Evolutionary conservation across 2,888 invertebrate species (phyloP).

Genomic region (Uloborus plumipes): DNA sequence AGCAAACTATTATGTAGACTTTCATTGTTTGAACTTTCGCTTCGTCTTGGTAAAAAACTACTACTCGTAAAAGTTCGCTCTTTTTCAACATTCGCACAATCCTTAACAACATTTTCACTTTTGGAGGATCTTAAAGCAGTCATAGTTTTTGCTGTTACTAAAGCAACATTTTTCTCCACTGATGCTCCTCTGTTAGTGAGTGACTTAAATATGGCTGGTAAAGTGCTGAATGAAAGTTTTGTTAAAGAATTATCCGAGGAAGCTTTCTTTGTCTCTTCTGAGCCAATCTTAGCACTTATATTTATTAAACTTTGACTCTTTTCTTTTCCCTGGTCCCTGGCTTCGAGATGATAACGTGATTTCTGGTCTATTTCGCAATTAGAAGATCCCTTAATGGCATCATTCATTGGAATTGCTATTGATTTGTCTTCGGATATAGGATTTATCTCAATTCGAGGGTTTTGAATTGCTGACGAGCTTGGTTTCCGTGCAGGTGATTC

Average conservation of each 20-base stretch:
- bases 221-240: slow-evolving; percentile 54
- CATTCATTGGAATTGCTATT: neutral
- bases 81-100: slow-evolving; percentile 3
- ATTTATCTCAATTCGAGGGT: slow-evolving; percentile 56
- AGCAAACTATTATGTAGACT: slow-evolving; percentile 15
- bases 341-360: slow-evolving; percentile 4
- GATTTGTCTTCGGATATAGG: slow-evolving; percentile 37
- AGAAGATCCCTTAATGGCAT: neutral
- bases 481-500: neutral
- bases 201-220: slow-evolving; percentile 52
- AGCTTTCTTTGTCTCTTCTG: slow-evolving; percentile 50
- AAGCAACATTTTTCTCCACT: neutral
- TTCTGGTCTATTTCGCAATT: slow-evolving; percentile 1
- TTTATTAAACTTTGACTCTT: slow-evolving; percentile 54
- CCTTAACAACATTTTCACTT: slow-evolving; percentile 49
- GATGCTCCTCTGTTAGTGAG: slow-evolving; percentile 58
- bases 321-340: slow-evolving; percentile 19
- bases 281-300: slow-evolving; percentile 24
- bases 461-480: neutral
- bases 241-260: slow-evolving; percentile 63
- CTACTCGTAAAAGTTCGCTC: neutral
- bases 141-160: slow-evolving; percentile 4
- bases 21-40: slow-evolving; percentile 16
- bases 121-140: slow-evolving; percentile 34
- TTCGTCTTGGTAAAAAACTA: slow-evolving; percentile 18